Evolutionary conservation across 2,888 invertebrate species (phyloP), one percentile per base, ranked within the genome.

Genomic region (Tipula helvola): DNA sequence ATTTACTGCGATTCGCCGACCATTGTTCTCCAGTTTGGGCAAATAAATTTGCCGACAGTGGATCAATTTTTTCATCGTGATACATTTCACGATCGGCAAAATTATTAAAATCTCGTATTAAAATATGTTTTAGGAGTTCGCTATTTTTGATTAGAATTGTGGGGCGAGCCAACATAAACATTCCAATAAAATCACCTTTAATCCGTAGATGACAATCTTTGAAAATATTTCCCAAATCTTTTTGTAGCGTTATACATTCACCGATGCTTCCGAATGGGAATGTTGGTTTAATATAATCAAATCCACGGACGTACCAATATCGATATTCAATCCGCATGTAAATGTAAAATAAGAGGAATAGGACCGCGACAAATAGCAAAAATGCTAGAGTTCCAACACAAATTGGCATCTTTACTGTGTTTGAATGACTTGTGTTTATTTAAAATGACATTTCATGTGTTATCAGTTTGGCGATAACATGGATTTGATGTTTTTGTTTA

Each of bases 241-340:
- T 91, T 88, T 92, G 92, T 85, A 93, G 91, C 87, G 91, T 91
- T 28, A 94, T 91, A 47, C 93, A 93, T 87, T 92, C 91, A 86
- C 90, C 91, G 88, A 94, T 91, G 88, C 93, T 93, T 0, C 95
- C 94, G 88, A 93, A 94, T 0, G 93, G 93, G 88, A 94, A 93
- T 41, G 90, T 89, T 0, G 94, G 94, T 71, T 91, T 89, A 0
- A 93, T 92, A 13, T 93, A 93, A 0, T 91, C 90, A 1, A 94
- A 93, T 7, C 93, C 92, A 88, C 90, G 92, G 87, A 90, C 91
- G 42, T 90, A 89, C 94, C 94, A 94, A 88, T 94, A 87, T 16
- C 52, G 52, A 57, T 57, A 57, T 16, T 16, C 52, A 57, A 57
- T 57, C 8, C 16, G n/a, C 16, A 57, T 57, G 52, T 57, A 57